Conservation (phyloP, 92 coral and sea anemone genomes). For the Ricordea florida region DNA sequence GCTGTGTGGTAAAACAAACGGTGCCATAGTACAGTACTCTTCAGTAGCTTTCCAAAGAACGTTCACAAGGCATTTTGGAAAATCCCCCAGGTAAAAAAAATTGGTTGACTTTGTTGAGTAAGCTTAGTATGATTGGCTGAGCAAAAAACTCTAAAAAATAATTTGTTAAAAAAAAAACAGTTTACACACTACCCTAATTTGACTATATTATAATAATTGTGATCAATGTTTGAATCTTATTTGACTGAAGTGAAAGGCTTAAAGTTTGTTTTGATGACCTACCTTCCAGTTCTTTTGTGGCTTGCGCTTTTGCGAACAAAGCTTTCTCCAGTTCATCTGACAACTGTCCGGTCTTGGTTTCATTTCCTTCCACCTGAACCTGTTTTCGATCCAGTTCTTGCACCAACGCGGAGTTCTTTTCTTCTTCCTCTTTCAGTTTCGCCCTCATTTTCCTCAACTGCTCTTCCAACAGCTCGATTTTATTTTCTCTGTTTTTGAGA, state of each 20-base stretch:
- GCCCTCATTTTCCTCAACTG: slow-evolving; percentile 61
- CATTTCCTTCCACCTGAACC: slow-evolving; percentile 40
- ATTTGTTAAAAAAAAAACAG: too few species aligned
- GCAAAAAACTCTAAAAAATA: too few species aligned
- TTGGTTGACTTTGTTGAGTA: too few species aligned
- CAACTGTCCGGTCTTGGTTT: slow-evolving; percentile 41
- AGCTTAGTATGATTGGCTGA: too few species aligned
- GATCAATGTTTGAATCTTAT: too few species aligned
- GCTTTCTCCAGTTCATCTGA: slow-evolving; percentile 38
- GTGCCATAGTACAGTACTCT: too few species aligned
- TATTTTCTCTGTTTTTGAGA: slow-evolving; percentile 52
- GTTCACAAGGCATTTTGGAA: too few species aligned
- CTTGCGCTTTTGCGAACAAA: slow-evolving; percentile 30
- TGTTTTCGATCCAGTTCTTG: slow-evolving; percentile 42
- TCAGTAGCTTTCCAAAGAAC: too few species aligned
- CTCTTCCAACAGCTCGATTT: slow-evolving; percentile 67
- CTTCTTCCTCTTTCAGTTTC: slow-evolving; percentile 56
- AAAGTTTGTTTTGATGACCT: neutral
- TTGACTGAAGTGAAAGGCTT: neutral
- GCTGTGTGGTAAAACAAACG: too few species aligned
- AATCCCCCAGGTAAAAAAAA: too few species aligned
- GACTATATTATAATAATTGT: too few species aligned
- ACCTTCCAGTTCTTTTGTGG: slow-evolving; percentile 16
- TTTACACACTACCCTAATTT: too few species aligned
- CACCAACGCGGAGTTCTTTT: slow-evolving; percentile 51